A percentile compares a stretch with the other conserved stretches of the same genome.
Conservation (phyloP, 2,113 vertebrate genomes). For the Pontoporia blainvillei region DNA sequence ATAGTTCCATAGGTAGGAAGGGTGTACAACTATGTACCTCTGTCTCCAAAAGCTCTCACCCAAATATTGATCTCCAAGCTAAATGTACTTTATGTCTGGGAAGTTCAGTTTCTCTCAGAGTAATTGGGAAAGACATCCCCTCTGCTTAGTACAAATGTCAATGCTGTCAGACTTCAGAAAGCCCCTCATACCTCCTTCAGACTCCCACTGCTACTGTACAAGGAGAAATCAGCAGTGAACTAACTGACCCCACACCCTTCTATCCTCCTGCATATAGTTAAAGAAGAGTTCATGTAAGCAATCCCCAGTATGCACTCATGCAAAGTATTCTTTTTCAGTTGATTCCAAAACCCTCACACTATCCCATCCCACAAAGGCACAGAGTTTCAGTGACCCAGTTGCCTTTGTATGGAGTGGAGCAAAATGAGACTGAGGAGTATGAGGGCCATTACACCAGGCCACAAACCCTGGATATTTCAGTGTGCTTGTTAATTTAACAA, state of each 20-base stretch:
- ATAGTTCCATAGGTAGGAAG: neutral
- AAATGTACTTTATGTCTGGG: neutral
- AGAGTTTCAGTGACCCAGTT: neutral
- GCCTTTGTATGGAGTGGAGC: neutral
- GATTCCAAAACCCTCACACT: neutral
- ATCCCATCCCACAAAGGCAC: neutral
- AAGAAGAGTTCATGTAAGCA: neutral
- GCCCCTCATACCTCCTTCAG: neutral
- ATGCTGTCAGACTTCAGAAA: neutral
- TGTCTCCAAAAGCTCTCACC: neutral
- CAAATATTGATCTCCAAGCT: neutral
- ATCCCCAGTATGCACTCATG: neutral
- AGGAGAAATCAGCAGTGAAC: neutral
- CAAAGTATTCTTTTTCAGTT: neutral
- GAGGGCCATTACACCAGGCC: neutral
- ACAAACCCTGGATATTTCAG: neutral
- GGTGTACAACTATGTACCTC: neutral
- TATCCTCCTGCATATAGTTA: neutral
- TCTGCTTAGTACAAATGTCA: neutral
- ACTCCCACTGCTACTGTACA: neutral
- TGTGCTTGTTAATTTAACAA: neutral
- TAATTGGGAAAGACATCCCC: neutral
- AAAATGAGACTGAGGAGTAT: neutral
- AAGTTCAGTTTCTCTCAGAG: neutral
- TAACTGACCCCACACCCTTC: neutral